These are phyloP conservation scores for Laothoe populi DNA, from an alignment of 2,888 invertebrate genomes.

Conservation along the genomic window DNA sequence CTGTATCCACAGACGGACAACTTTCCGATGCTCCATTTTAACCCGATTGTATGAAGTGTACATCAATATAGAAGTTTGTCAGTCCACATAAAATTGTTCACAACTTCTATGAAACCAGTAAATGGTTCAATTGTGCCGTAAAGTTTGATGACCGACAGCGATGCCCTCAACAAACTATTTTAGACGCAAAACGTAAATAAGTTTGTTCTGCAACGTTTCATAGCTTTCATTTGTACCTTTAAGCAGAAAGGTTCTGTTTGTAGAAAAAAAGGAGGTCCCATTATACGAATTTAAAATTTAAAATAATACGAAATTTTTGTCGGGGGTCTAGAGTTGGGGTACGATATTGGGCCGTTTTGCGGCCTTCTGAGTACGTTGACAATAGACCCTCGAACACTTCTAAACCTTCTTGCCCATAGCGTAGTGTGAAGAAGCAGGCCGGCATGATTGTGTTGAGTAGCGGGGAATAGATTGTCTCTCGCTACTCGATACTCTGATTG, in stretches of 20 bases:
- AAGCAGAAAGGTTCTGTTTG: not conserved
- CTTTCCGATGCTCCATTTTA: conserved; percentile 1
- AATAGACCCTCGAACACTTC: too few relatives aligned
- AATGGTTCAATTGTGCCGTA: conserved; percentile 31
- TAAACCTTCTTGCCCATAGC: too few relatives aligned
- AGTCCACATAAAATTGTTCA: conserved; percentile 33
- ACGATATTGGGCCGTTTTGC: too few relatives aligned
- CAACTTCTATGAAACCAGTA: conserved; percentile 11
- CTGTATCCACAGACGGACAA: not conserved
- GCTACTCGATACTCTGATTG: too few relatives aligned
- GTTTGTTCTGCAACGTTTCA: not conserved
- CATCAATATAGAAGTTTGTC: conserved; percentile 35
- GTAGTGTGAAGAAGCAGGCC: too few relatives aligned
- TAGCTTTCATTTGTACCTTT: not conserved
- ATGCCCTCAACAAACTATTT: conserved; percentile 29
- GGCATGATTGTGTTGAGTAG: too few relatives aligned
- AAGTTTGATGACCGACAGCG: conserved; percentile 48
- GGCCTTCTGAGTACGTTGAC: too few relatives aligned
- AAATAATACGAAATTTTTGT: too few relatives aligned
- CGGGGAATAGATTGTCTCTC: too few relatives aligned
- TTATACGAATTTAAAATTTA: too few relatives aligned
- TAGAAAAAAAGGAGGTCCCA: too few relatives aligned
- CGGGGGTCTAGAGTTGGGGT: too few relatives aligned
- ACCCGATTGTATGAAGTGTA: conserved; percentile 17
- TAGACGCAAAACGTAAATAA: not conserved